phyloP scores from a whole-genome alignment of 2,888 invertebrate species.

The Elmis aenea region DNA sequence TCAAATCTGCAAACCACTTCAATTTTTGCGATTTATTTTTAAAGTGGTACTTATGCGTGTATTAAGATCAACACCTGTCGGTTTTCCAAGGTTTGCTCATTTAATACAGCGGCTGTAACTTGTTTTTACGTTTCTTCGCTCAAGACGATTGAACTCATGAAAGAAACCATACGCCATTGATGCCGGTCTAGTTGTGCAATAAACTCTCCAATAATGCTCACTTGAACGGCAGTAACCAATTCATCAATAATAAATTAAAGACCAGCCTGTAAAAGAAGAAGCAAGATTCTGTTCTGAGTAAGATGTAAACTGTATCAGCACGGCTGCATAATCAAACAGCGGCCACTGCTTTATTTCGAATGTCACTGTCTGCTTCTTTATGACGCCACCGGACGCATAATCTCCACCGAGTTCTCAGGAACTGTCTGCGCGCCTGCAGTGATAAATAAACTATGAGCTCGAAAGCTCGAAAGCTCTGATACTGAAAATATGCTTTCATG shows the following conservation, averaged over 20 bases:
- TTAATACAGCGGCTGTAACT: too few species aligned
- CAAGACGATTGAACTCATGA: too few species aligned
- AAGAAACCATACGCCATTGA: too few species aligned
- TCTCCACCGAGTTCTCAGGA: slow-evolving; percentile 39
- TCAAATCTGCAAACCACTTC: too few species aligned
- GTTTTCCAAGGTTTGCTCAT: too few species aligned
- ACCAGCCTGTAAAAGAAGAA: slow-evolving; percentile 13
- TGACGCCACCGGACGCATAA: slow-evolving; percentile 37
- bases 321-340: slow-evolving; percentile 34
- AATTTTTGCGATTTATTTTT: too few species aligned
- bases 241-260: slow-evolving; percentile 19
- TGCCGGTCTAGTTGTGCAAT: too few species aligned
- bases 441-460: slow-evolving; percentile 32
- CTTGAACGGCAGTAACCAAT: too few species aligned
- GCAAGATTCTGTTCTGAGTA: slow-evolving; percentile 25
- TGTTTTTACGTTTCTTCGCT: too few species aligned
- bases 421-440: slow-evolving; percentile 32
- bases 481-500: slow-evolving; percentile 37
- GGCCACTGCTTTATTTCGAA: slow-evolving; percentile 39
- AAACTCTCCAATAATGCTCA: too few species aligned
- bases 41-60: too few species aligned
- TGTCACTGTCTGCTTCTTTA: slow-evolving; percentile 39
- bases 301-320: slow-evolving; percentile 36
- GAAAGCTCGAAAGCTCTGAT: slow-evolving; percentile 28
- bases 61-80: too few species aligned